phyloP scores from a whole-genome alignment of 2,888 invertebrate genomes.

The Aporophyla lueneburgensis region DNA sequence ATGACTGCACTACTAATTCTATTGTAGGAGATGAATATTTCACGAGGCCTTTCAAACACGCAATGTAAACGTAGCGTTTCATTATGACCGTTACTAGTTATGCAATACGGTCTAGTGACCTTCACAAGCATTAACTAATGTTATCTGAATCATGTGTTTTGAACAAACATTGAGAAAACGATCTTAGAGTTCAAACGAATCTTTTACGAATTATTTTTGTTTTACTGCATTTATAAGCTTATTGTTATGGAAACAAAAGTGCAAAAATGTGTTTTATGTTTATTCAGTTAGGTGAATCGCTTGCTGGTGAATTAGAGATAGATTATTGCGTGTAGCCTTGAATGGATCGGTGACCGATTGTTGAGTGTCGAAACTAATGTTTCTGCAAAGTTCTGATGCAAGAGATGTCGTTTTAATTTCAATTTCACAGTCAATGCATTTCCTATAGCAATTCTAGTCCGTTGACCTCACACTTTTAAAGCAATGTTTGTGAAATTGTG shows the following conservation, averaged over 20 bases:
- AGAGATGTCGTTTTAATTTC: slow-evolving; percentile 36
- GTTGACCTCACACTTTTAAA: slow-evolving; percentile 29
- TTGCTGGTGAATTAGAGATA: slow-evolving; percentile 32
- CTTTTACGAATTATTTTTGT: slow-evolving; percentile 13
- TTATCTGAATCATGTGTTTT: slow-evolving; percentile 45
- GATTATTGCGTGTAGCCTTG: slow-evolving; percentile 35
- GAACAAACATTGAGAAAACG: slow-evolving; percentile 40
- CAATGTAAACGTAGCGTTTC: slow-evolving; percentile 40
- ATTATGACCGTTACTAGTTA: slow-evolving; percentile 25
- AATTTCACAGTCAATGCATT: slow-evolving; percentile 38
- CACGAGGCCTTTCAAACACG: slow-evolving; percentile 48
- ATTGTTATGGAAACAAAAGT: not conserved
- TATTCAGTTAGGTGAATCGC: slow-evolving; percentile 19
- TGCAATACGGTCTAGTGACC: slow-evolving; percentile 43
- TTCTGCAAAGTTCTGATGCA: slow-evolving; percentile 31
- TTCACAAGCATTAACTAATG: slow-evolving; percentile 37
- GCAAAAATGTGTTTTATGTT: slow-evolving; percentile 24
- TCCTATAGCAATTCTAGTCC: slow-evolving; percentile 18
- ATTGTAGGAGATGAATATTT: slow-evolving; percentile 42
- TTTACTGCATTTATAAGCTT: slow-evolving; percentile 54
- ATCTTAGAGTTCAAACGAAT: slow-evolving; percentile 46
- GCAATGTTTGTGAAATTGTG: not conserved
- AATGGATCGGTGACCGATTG: slow-evolving; percentile 15
- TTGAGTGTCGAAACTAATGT: slow-evolving; percentile 29
- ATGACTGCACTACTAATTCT: slow-evolving; percentile 43